These are phyloP conservation scores for Cataglyphis albicans DNA, from an alignment of 2,888 invertebrate species.

Conservation along the genomic window DNA sequence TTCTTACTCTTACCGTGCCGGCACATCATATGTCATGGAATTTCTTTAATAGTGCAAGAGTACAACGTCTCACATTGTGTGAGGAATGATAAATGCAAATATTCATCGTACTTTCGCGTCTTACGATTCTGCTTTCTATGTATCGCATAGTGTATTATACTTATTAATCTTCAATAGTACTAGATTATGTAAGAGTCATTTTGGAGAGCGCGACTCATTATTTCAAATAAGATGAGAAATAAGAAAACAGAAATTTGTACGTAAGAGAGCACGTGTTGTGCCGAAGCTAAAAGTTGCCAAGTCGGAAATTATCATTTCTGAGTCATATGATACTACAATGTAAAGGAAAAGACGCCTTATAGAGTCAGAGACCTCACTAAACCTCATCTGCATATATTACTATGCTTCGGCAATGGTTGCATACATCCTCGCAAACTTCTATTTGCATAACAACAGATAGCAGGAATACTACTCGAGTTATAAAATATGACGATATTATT, in stretches of 20 bases:
- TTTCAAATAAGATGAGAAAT: not conserved
- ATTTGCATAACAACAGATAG: slow-evolving; percentile 51
- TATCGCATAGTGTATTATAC: not conserved
- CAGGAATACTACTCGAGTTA: slow-evolving; percentile 12
- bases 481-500: slow-evolving; percentile 35
- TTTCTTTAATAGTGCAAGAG: slow-evolving; percentile 2
- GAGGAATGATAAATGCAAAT: not conserved
- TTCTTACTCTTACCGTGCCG: not conserved
- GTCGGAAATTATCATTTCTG: slow-evolving; percentile 49
- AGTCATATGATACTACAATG: slow-evolving; percentile 32
- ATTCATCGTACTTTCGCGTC: not conserved
- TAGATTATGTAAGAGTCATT: not conserved
- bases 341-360: slow-evolving; percentile 40
- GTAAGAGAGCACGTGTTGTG: not conserved
- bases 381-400: slow-evolving; percentile 44
- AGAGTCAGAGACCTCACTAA: slow-evolving; percentile 31
- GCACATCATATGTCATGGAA: not conserved
- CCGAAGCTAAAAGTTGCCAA: slow-evolving; percentile 31
- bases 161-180: not conserved
- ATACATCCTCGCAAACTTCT: slow-evolving; percentile 33
- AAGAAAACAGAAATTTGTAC: not conserved
- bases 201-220: not conserved
- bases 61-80: not conserved
- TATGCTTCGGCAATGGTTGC: slow-evolving; percentile 34
- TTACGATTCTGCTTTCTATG: not conserved